Conservation (phyloP, 2,797 vertebrate genomes). For the Euphonia xanthogaster region DNA sequence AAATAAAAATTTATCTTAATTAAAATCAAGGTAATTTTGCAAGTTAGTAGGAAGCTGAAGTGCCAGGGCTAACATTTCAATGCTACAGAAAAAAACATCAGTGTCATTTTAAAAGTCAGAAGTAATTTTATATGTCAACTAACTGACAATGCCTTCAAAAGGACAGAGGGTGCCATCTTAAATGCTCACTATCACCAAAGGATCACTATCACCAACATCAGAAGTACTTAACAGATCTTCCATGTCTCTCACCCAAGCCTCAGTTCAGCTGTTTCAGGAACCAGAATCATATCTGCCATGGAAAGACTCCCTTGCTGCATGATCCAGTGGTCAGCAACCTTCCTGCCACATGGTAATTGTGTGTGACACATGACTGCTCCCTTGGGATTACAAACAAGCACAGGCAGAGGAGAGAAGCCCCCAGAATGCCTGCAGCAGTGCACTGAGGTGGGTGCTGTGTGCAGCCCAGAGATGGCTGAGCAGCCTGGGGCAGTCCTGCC, state of each 20-base stretch:
- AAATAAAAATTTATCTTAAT: conserved; percentile 49
- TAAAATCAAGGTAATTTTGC: conserved; percentile 52
- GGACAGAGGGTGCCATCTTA: background rate
- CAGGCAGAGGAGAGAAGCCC: background rate
- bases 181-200: background rate
- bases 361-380: background rate
- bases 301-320: background rate
- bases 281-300: background rate
- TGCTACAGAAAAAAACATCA: background rate
- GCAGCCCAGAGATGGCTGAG: background rate
- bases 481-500: background rate
- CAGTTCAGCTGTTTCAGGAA: background rate
- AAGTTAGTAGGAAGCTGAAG: background rate
- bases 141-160: background rate
- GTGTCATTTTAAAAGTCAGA: background rate
- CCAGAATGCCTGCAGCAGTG: background rate
- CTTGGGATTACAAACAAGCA: background rate
- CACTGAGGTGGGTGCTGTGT: too few relatives aligned
- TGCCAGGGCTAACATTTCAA: conserved; percentile 14
- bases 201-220: background rate
- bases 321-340: background rate
- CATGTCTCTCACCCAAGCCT: background rate
- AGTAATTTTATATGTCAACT: background rate
- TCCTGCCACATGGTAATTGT: background rate
- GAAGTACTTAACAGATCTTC: background rate